Evolutionary conservation across 2,888 invertebrate genomes (phyloP).

Genomic region (Leptinotarsa tumamoca): DNA sequence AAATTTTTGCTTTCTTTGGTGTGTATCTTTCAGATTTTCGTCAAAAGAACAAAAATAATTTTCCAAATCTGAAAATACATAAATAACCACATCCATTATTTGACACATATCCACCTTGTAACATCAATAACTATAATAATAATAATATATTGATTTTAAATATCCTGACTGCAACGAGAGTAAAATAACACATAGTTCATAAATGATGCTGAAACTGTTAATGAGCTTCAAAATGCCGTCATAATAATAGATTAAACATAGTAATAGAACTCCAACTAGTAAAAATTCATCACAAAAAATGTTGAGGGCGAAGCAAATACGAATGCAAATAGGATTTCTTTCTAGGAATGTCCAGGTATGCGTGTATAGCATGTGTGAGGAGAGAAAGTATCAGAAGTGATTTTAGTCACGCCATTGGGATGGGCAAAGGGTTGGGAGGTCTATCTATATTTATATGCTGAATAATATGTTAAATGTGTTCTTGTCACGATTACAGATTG

Average conservation of each 20-base stretch:
- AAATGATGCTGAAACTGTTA: too few relatives aligned
- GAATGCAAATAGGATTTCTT: slow-evolving; percentile 40
- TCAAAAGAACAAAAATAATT: too few relatives aligned
- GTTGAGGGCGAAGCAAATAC: slow-evolving; percentile 12
- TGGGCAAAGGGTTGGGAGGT: slow-evolving; percentile 53
- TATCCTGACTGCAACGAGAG: too few relatives aligned
- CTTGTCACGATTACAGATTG: slow-evolving; percentile 75
- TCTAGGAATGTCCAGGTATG: slow-evolving; percentile 38
- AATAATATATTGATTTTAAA: too few relatives aligned
- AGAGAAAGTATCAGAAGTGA: slow-evolving; percentile 55
- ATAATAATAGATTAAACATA: neutral
- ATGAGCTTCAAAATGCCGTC: too few relatives aligned
- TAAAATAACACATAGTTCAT: too few relatives aligned
- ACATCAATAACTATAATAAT: too few relatives aligned
- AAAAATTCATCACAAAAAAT: neutral
- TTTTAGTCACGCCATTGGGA: slow-evolving; percentile 63
- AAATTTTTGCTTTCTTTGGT: too few relatives aligned
- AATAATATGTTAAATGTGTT: slow-evolving; percentile 53
- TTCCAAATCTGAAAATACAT: too few relatives aligned
- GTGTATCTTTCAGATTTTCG: too few relatives aligned
- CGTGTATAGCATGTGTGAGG: slow-evolving; percentile 51
- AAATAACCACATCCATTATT: too few relatives aligned
- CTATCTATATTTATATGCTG: slow-evolving; percentile 45
- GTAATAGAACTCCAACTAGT: neutral
- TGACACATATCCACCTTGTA: too few relatives aligned